Percentiles rank a stretch among this genome's conserved stretches.
Evolutionary conservation across 2,797 vertebrate species (phyloP).

Genomic region (Sciaenops ocellatus): DNA sequence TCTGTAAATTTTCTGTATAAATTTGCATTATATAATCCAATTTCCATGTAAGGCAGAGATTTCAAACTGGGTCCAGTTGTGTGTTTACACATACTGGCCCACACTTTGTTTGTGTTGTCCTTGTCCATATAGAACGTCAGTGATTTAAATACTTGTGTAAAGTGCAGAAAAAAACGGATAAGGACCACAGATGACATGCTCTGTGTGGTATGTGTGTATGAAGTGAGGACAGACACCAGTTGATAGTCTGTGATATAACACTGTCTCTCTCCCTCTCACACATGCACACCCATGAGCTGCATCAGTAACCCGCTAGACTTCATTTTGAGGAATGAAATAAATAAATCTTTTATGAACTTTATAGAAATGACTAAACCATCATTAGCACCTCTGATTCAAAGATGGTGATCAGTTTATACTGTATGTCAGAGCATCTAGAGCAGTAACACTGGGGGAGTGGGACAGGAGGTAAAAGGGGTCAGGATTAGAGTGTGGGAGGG

Average conservation of each 20-base stretch:
- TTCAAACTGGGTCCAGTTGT: background rate
- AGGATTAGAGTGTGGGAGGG: constrained; percentile 52
- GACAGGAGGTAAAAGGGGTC: constrained; percentile 44
- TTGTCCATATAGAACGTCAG: background rate
- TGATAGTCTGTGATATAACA: background rate
- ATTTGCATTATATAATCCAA: background rate
- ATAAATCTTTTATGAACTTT: background rate
- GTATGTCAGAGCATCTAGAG: constrained; percentile 23
- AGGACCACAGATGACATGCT: constrained; percentile 36
- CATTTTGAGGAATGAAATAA: background rate
- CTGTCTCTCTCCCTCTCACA: background rate
- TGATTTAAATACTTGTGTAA: constrained; percentile 6
- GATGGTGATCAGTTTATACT: background rate
- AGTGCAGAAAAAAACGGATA: constrained; percentile 20
- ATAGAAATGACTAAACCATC: background rate
- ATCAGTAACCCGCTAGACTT: background rate
- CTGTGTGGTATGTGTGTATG: constrained; percentile 61
- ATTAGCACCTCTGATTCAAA: background rate
- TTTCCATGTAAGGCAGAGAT: background rate
- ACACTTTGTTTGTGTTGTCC: background rate
- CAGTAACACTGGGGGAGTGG: constrained; percentile 27
- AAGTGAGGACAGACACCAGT: constrained; percentile 56
- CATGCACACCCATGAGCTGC: background rate
- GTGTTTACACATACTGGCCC: background rate
- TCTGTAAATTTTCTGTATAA: background rate